phyloP scores from a whole-genome alignment of 2,113 vertebrate genomes.

The Rhabdornis inornatus region DNA sequence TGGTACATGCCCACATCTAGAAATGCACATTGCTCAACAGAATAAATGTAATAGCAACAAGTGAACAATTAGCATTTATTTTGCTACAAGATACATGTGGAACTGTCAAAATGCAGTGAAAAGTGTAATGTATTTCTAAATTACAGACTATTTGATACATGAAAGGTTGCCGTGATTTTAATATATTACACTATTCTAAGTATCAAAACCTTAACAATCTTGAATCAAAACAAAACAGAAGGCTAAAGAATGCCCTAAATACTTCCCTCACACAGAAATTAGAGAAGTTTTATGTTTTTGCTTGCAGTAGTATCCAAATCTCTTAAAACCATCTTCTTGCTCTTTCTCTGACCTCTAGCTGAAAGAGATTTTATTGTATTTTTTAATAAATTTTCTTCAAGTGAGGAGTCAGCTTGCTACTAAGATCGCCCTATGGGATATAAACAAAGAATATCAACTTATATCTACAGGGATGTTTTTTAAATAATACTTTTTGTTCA shows the following conservation, averaged over 20 bases:
- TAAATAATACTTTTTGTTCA: constrained; percentile 24
- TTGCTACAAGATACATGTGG: neutral
- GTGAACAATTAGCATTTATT: neutral
- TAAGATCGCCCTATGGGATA: neutral
- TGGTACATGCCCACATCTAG: neutral
- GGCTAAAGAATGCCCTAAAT: neutral
- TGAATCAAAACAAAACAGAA: neutral
- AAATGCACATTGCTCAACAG: neutral
- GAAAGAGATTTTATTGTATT: neutral
- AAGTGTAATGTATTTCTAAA: neutral
- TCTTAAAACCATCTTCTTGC: neutral
- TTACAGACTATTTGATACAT: neutral
- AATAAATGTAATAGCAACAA: neutral
- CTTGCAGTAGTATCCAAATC: neutral
- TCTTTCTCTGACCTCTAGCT: constrained; percentile 14
- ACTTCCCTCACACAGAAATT: neutral
- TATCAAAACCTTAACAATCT: neutral
- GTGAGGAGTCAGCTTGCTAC: constrained; percentile 11
- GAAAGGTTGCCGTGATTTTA: neutral
- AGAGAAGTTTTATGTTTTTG: neutral
- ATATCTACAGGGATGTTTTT: neutral
- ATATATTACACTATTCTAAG: neutral
- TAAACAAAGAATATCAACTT: neutral
- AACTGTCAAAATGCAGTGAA: neutral
- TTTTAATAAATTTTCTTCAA: neutral